These are phyloP conservation scores for Belgica antarctica DNA, from an alignment of 2,888 invertebrate species.

Conservation along the genomic window DNA sequence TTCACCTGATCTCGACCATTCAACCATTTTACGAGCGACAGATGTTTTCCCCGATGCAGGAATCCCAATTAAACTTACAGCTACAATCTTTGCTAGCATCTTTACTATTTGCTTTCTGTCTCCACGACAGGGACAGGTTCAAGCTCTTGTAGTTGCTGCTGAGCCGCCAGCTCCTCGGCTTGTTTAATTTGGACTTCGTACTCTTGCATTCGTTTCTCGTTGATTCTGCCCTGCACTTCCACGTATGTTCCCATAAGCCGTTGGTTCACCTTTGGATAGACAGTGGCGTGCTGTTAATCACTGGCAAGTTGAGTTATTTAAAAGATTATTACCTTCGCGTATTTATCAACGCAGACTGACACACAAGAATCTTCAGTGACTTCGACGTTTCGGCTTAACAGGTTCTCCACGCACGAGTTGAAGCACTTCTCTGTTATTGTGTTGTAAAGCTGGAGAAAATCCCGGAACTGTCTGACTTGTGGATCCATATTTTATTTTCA, in stretches of 20 bases:
- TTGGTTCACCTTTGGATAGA: too few relatives aligned
- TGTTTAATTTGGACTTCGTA: slow-evolving; percentile 14
- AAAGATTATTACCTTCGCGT: too few relatives aligned
- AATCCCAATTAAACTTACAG: slow-evolving; percentile 32
- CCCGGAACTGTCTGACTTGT: slow-evolving; percentile 38
- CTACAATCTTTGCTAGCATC: too few relatives aligned
- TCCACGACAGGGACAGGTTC: background rate
- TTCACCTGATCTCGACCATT: background rate
- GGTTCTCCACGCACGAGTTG: slow-evolving; percentile 16
- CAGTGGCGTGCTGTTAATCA: too few relatives aligned
- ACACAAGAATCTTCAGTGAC: slow-evolving; percentile 25
- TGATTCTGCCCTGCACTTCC: slow-evolving; percentile 33
- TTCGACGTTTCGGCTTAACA: slow-evolving; percentile 31
- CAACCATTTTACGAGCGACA: slow-evolving; percentile 9
- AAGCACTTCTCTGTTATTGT: slow-evolving; percentile 34
- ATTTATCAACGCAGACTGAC: slow-evolving; percentile 31
- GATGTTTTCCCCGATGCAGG: slow-evolving; percentile 37
- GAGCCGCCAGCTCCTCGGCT: slow-evolving; percentile 16
- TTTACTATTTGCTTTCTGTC: background rate
- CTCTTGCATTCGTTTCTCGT: slow-evolving; percentile 40
- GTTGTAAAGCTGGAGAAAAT: slow-evolving; percentile 37
- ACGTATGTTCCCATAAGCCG: slow-evolving; percentile 32
- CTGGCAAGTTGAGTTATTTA: too few relatives aligned
- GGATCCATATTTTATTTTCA: too few relatives aligned
- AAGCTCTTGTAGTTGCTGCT: background rate